phyloP scores from a whole-genome alignment of 2,888 invertebrate species.

The Drosophila crucigera region DNA sequence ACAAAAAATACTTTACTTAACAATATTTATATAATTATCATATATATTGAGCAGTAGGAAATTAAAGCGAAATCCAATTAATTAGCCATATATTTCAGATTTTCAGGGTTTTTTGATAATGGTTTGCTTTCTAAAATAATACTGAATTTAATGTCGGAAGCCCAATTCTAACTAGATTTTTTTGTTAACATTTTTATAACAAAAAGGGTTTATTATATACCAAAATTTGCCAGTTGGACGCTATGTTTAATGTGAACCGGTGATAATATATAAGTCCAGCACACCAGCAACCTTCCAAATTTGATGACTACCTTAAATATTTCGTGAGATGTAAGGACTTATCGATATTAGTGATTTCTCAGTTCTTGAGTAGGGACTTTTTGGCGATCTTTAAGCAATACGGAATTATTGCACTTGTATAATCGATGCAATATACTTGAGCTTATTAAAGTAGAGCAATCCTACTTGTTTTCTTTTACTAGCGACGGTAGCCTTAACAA shows the following conservation, averaged over 20 bases:
- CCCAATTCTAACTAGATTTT: neutral
- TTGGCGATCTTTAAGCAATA: neutral
- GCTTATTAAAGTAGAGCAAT: neutral
- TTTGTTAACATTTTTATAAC: neutral
- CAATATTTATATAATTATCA: neutral
- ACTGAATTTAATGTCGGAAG: neutral
- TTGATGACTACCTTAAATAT: neutral
- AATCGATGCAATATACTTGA: neutral
- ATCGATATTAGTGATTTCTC: neutral
- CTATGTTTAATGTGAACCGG: neutral
- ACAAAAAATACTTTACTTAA: neutral
- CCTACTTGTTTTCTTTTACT: neutral
- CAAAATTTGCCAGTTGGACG: neutral
- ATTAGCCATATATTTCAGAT: neutral
- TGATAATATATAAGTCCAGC: neutral
- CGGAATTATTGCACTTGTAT: neutral
- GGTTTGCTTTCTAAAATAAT: neutral
- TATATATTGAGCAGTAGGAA: neutral
- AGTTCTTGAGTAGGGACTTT: neutral
- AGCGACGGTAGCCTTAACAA: conserved; percentile 1
- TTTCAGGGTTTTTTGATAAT: neutral
- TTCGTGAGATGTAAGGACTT: neutral
- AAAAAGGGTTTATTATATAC: neutral
- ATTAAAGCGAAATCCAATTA: neutral
- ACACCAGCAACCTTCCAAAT: too few species aligned